phyloP scores from a whole-genome alignment of 1,140 invertebrate species.

The Psix sp. region DNA sequence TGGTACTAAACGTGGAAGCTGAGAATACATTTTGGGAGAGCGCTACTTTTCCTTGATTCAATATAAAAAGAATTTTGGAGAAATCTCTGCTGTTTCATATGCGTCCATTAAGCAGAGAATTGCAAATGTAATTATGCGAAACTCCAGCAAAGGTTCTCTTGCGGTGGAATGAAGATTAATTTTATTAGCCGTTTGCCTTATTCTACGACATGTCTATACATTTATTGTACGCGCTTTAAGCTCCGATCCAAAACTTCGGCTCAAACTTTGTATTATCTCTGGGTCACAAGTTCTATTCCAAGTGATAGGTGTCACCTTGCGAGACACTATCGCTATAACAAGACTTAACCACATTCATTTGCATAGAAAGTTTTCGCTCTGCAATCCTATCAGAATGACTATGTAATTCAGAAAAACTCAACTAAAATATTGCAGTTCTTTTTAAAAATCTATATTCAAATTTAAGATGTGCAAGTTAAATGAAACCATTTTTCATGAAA shows the following conservation, averaged over 20 bases:
- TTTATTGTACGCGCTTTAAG: conserved; percentile 10
- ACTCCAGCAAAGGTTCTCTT: conserved; percentile 6
- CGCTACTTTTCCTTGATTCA: too few relatives aligned
- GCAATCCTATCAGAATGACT: conserved; percentile 4
- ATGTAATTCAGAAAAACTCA: too few relatives aligned
- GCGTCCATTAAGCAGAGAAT: conserved; percentile 12
- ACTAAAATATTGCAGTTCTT: too few relatives aligned
- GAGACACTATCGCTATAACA: conserved; percentile 13
- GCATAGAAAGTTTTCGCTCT: neutral
- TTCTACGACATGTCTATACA: conserved; percentile 23
- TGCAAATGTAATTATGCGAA: conserved; percentile 22
- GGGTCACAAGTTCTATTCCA: conserved; percentile 8
- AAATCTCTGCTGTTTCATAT: neutral
- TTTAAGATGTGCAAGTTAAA: too few relatives aligned
- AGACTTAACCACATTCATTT: conserved; percentile 3
- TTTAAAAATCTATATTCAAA: too few relatives aligned
- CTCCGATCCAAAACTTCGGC: conserved; percentile 21
- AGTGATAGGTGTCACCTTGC: conserved; percentile 19
- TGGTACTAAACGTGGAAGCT: conserved; percentile 13
- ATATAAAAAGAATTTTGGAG: conserved; percentile 4
- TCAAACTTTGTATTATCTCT: conserved; percentile 19
- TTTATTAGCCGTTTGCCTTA: conserved; percentile 6
- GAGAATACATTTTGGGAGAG: too few relatives aligned
- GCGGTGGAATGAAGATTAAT: conserved; percentile 21
- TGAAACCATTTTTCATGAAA: conserved; percentile 1